Percentiles rank a stretch among this genome's conserved stretches.
These are phyloP conservation scores for Microchirus variegatus DNA, from an alignment of 2,797 vertebrate genomes.

Conservation along the genomic window DNA sequence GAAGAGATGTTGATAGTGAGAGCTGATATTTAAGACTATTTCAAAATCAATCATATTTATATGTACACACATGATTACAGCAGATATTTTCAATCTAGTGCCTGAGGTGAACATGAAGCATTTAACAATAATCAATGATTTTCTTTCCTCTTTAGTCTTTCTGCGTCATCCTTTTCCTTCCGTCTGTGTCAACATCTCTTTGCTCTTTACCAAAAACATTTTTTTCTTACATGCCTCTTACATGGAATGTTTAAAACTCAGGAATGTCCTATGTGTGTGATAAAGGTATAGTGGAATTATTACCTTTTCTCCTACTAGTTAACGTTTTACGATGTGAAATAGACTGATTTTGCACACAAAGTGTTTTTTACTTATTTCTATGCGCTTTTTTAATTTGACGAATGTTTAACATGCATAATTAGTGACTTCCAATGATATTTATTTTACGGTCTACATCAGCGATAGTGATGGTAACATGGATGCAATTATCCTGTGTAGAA, in stretches of 20 bases:
- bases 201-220: conserved; percentile 18
- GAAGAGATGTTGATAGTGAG: conserved; percentile 19
- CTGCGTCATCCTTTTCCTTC: conserved; percentile 7
- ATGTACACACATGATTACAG: conserved; percentile 47
- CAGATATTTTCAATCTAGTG: conserved; percentile 36
- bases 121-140: conserved; percentile 4
- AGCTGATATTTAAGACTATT: conserved; percentile 27
- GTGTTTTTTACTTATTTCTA: neutral
- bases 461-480: conserved; percentile 36
- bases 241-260: conserved; percentile 70
- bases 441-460: conserved; percentile 37
- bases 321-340: conserved; percentile 6
- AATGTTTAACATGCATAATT: conserved; percentile 32
- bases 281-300: conserved; percentile 44
- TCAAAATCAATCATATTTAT: conserved; percentile 21
- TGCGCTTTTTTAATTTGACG: conserved; percentile 43
- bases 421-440: conserved; percentile 42
- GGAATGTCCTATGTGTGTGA: conserved; percentile 61
- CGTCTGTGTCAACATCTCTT: conserved; percentile 28
- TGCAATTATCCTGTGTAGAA: conserved; percentile 32
- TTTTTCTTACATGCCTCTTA: conserved; percentile 30
- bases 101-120: conserved; percentile 17
- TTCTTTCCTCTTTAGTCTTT: neutral
- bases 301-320: conserved; percentile 6
- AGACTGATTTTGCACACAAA: conserved; percentile 37